A percentile compares a stretch with the other conserved stretches of the same genome.
These are phyloP conservation scores for Oophaga pumilio DNA, from an alignment of 2,113 vertebrate species.

Conservation along the genomic window DNA sequence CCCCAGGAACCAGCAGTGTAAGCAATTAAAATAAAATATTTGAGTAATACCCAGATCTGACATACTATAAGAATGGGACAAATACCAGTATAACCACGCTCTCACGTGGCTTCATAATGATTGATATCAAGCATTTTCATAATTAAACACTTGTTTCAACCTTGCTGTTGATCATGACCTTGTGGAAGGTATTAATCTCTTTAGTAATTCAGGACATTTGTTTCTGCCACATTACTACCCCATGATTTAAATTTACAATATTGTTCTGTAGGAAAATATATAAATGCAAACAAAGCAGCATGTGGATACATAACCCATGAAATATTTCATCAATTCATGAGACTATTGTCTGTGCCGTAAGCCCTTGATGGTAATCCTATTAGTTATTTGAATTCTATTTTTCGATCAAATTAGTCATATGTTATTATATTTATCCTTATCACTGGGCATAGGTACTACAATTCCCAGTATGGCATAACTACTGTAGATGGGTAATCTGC, in stretches of 20 bases:
- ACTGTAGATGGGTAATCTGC: not conserved
- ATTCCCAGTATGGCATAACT: not conserved
- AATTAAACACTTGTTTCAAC: slow-evolving; percentile 57
- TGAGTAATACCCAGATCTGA: not conserved
- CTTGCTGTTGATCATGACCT: slow-evolving; percentile 52
- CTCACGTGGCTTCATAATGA: slow-evolving; percentile 18
- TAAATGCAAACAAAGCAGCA: slow-evolving; percentile 30
- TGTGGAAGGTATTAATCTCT: slow-evolving; percentile 52
- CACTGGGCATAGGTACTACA: not conserved
- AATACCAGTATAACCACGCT: not conserved
- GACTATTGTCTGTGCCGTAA: slow-evolving; percentile 22
- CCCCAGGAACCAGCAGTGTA: not conserved
- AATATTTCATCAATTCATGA: not conserved
- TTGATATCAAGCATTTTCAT: slow-evolving; percentile 54
- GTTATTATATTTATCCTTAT: not conserved
- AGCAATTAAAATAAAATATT: slow-evolving; percentile 24
- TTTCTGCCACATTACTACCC: slow-evolving; percentile 53
- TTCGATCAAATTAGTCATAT: not conserved
- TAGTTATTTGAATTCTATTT: not conserved
- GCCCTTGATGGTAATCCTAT: not conserved
- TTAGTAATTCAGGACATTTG: slow-evolving; percentile 54
- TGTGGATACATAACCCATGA: slow-evolving; percentile 10
- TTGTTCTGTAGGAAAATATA: slow-evolving; percentile 16
- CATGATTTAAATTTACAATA: slow-evolving; percentile 42
- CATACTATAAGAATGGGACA: not conserved